Base-by-base conservation (phyloP, 2,888 invertebrate genomes). In the Synergus itoensis region DNA sequence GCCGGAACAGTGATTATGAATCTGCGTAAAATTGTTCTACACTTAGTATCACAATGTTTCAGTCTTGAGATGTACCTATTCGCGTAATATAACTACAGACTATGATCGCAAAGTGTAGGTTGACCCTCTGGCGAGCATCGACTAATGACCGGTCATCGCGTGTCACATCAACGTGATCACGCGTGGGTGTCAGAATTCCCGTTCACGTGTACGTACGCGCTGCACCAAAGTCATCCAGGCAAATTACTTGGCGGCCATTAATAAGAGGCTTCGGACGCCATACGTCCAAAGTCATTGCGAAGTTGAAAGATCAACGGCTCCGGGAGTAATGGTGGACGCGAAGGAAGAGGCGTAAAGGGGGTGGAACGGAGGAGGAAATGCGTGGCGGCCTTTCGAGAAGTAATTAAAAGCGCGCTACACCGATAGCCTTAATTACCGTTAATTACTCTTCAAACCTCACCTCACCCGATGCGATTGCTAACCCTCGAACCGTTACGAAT, bases 121-220 rank as follows among this genome's bases (percentile, higher is more conserved):
- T 53, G 53, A 53, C 48, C 73, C 73, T 73, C n/a, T 73, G 73
- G 77, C 77, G 81, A 82, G 82, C 86, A 82, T 85, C 81, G 81
- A 86, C 85, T 88, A 89, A 89, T 88, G 87, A 88, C 84, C 86
- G 86, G 86, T 86, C 86, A 86, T 87, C 87, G 84, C 85, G 86
- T 86, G 87, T 88, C 87, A 84, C 86, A 85, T 84, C 84, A 79
- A 60, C 63, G 73, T 76, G 76, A 53, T 57, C 73, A 64, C 77
- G 63, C 60, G 63, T 77, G 80, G 78, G 73, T 53, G 73, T 53
- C 36, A 67, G 63, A 79, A 67, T 76, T 79, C 76, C 76, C 76
- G 67, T 79, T 79, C 65, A 65, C 79, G 76, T 79, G 43, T 43
- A 57, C 60, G 36, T 76, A 76, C 48, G 36, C 60, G 21, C 63